Evolutionary conservation across 2,888 invertebrate genomes (phyloP).

Genomic region (Eupithecia centaureata): DNA sequence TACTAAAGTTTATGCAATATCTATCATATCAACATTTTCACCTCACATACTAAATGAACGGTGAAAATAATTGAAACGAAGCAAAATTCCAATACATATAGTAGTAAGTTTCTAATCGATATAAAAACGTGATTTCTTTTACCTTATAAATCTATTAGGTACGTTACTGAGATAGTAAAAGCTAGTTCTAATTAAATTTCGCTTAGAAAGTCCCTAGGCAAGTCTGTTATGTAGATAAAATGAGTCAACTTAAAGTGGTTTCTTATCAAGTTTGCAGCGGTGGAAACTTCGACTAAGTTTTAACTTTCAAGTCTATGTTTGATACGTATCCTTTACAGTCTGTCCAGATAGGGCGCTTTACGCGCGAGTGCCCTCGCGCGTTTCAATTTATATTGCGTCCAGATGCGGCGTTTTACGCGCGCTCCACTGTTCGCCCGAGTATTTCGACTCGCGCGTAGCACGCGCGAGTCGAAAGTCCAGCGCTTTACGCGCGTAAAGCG

Average conservation of each 20-base stretch:
- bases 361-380: too few species aligned
- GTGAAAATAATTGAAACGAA: background rate
- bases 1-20: too few species aligned
- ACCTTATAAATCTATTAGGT: background rate
- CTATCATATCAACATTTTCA: too few species aligned
- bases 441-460: too few species aligned
- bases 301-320: background rate
- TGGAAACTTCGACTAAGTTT: background rate
- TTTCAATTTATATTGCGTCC: too few species aligned
- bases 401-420: too few species aligned
- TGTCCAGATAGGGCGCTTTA: too few species aligned
- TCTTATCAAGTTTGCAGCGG: background rate
- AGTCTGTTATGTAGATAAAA: background rate
- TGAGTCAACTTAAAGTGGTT: background rate
- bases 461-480: too few species aligned
- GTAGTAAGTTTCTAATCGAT: background rate
- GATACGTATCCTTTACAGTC: background rate
- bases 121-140: background rate
- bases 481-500: too few species aligned
- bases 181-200: slow-evolving; percentile 1
- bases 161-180: background rate
- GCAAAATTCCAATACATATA: too few species aligned
- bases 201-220: background rate
- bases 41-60: too few species aligned
- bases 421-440: too few species aligned